Percentiles rank a stretch among this genome's conserved stretches.
Evolutionary conservation across 2,888 invertebrate genomes (phyloP).

Genomic region (Eumacrocentrus americanus): DNA sequence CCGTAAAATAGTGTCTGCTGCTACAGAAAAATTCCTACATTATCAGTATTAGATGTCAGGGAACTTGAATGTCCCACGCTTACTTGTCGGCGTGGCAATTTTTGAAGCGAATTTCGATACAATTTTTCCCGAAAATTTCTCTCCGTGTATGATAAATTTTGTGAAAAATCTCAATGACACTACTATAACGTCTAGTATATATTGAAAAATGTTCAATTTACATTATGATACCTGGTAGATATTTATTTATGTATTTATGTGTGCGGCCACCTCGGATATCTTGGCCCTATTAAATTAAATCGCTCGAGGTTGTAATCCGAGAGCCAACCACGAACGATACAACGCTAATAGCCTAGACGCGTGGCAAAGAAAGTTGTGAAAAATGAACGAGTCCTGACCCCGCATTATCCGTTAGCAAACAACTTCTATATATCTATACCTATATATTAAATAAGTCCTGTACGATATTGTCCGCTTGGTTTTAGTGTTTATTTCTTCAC

Average conservation of each 20-base stretch:
- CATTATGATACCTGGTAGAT: neutral
- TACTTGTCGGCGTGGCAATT: too few species aligned
- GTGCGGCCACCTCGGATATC: neutral
- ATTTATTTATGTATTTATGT: slow-evolving; percentile 18
- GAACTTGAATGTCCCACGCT: too few species aligned
- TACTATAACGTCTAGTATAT: too few species aligned
- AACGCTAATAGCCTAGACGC: slow-evolving; percentile 13
- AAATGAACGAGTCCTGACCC: slow-evolving; percentile 38
- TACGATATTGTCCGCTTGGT: slow-evolving; percentile 35
- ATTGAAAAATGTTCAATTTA: too few species aligned
- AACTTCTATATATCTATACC: slow-evolving; percentile 36
- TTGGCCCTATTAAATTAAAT: slow-evolving; percentile 24
- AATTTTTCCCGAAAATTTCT: too few species aligned
- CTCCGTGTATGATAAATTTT: too few species aligned
- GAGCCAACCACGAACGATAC: slow-evolving; percentile 8
- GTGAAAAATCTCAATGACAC: too few species aligned
- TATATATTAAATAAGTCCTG: too few species aligned
- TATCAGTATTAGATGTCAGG: too few species aligned
- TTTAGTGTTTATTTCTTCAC: slow-evolving; percentile 13
- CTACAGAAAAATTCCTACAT: too few species aligned
- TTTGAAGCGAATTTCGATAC: too few species aligned
- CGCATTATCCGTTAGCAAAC: slow-evolving; percentile 39
- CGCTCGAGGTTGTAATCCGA: slow-evolving; percentile 17
- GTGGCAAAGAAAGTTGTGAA: slow-evolving; percentile 36
- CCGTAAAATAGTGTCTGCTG: too few species aligned